A percentile compares a stretch with the other conserved stretches of the same genome.
phyloP scores from a whole-genome alignment of 2,797 vertebrate species.

The Chromis chromis region DNA sequence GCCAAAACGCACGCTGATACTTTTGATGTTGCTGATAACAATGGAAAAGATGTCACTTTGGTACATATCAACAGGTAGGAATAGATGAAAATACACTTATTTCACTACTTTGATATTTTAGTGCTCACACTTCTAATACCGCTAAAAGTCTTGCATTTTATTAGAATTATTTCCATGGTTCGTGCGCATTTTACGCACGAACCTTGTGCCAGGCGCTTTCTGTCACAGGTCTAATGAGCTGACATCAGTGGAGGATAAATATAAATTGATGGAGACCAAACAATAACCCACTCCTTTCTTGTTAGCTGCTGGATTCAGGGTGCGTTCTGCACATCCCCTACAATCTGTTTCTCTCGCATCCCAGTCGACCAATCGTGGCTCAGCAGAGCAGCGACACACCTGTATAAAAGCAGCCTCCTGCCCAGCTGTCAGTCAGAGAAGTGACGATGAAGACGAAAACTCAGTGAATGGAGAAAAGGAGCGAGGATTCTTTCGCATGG shows the following conservation, averaged over 20 bases:
- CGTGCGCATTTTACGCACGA: conserved; percentile 15
- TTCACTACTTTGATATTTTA: no score
- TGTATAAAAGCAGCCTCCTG: conserved; percentile 74
- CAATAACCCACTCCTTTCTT: not conserved
- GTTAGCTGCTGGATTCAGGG: not conserved
- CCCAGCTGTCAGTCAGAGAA: conserved; percentile 37
- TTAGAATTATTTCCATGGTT: no score
- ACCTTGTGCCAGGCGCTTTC: fast-evolving
- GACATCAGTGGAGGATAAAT: not conserved
- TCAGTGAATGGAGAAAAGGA: not conserved
- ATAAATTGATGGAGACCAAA: not conserved
- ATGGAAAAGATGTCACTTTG: no score
- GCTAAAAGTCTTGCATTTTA: not conserved
- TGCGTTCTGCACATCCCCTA: not conserved
- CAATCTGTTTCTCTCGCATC: conserved; percentile 30
- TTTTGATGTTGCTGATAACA: no score
- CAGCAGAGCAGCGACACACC: conserved; percentile 56
- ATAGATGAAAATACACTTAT: no score
- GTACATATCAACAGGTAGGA: no score
- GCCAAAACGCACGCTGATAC: not conserved
- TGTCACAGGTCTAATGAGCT: not conserved
- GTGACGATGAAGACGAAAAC: conserved; percentile 5
- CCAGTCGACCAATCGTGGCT: conserved; percentile 70
- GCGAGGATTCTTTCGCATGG: not conserved
- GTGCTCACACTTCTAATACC: not conserved